These are phyloP conservation scores for Bujurquina vittata DNA, from an alignment of 2,113 vertebrate species.

Conservation along the genomic window DNA sequence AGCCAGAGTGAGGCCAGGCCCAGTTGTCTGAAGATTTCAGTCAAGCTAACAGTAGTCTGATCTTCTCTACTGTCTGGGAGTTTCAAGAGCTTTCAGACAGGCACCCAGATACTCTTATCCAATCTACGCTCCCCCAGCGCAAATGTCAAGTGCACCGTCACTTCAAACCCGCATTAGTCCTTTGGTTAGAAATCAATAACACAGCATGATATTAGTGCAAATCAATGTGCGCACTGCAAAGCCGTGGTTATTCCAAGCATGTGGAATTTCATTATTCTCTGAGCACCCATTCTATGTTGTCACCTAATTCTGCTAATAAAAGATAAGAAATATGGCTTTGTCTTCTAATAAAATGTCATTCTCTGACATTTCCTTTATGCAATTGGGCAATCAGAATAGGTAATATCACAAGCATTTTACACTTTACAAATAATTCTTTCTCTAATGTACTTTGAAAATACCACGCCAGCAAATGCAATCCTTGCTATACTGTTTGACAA, in stretches of 20 bases:
- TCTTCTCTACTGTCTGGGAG: constrained; percentile 63
- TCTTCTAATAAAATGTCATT: constrained; percentile 78
- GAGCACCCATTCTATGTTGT: constrained; percentile 58
- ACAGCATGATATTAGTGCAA: constrained; percentile 79
- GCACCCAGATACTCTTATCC: constrained; percentile 62
- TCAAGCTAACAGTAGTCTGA: constrained; percentile 65
- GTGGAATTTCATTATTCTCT: constrained; percentile 72
- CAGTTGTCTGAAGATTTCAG: constrained; percentile 58
- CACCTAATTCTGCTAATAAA: constrained; percentile 78
- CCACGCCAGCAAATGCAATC: constrained; percentile 53
- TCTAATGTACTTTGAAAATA: constrained; percentile 74
- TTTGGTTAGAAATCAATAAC: constrained; percentile 78
- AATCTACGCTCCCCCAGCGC: constrained; percentile 58
- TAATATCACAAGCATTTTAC: constrained; percentile 58
- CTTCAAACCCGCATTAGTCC: constrained; percentile 74
- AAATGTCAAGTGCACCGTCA: constrained; percentile 75
- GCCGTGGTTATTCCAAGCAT: constrained; percentile 64
- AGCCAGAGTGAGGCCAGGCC: constrained; percentile 59
- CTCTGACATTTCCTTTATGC: constrained; percentile 78
- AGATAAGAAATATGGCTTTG: constrained; percentile 73
- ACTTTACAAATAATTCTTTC: constrained; percentile 62
- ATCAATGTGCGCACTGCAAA: constrained; percentile 69
- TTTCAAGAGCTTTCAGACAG: constrained; percentile 67
- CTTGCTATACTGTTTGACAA: constrained; percentile 27
- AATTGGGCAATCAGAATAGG: constrained; percentile 62